These are phyloP conservation scores for Caenorhabditis brenneri DNA, from an alignment of 1,140 invertebrate genomes.

Conservation along the genomic window DNA sequence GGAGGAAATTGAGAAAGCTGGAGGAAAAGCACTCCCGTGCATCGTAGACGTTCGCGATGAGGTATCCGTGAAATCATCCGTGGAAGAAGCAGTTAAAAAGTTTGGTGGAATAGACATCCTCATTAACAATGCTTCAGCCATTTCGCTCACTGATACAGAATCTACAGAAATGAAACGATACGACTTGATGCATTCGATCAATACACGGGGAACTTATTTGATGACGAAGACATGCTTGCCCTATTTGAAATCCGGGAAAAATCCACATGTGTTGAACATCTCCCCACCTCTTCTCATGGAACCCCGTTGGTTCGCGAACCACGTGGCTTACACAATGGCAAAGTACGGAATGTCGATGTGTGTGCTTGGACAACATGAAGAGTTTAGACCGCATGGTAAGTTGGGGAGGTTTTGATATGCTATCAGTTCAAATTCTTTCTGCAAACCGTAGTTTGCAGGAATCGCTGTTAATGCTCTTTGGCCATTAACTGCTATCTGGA, in stretches of 20 bases:
- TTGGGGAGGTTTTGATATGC: no score
- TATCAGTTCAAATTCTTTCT: no score
- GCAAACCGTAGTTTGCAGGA: constrained; percentile 64
- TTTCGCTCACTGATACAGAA: constrained; percentile 78
- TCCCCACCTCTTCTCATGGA: constrained; percentile 91
- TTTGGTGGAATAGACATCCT: constrained; percentile 94
- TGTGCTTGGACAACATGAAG: constrained; percentile 89
- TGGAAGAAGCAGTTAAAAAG: constrained; percentile 83
- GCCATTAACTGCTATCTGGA: constrained; percentile 85
- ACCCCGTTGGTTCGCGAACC: constrained; percentile 86
- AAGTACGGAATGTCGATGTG: constrained; percentile 99
- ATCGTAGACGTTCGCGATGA: constrained; percentile 92
- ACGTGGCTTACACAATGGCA: constrained; percentile 96
- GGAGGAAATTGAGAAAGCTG: constrained; percentile 83
- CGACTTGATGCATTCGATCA: constrained; percentile 90
- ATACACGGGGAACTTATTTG: constrained; percentile 88
- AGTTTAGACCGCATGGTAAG: constrained; percentile 80
- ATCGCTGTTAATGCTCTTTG: constrained; percentile 94
- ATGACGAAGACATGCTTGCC: constrained; percentile 91
- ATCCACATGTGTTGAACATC: constrained; percentile 93
- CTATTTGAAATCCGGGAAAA: constrained; percentile 83
- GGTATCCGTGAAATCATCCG: constrained; percentile 81
- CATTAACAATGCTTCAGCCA: constrained; percentile 76
- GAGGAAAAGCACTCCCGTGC: constrained; percentile 82
- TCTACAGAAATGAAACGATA: constrained; percentile 93